Conservation (phyloP, 2,113 vertebrate species). For the Nycticebus coucang region DNA sequence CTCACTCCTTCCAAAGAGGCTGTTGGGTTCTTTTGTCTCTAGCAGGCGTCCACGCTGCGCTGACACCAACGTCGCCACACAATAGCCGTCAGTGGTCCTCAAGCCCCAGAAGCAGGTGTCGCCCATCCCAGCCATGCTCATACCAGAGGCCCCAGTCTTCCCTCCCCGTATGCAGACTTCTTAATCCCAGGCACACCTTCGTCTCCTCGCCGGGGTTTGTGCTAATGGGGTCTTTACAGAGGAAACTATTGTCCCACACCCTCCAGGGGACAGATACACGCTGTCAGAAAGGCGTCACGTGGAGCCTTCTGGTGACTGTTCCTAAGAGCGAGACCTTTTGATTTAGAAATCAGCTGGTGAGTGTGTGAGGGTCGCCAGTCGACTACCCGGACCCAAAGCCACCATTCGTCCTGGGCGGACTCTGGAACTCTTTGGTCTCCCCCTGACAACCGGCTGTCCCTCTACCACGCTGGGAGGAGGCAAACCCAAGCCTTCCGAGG, state of each 20-base stretch:
- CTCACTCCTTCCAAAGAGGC: neutral
- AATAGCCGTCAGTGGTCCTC: neutral
- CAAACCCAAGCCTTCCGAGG: neutral
- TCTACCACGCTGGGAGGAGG: neutral
- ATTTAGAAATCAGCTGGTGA: neutral
- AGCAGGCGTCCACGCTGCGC: neutral
- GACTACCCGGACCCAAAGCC: accelerated
- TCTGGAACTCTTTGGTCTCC: neutral
- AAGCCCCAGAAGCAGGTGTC: neutral
- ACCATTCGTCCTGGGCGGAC: neutral
- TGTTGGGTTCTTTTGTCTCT: neutral
- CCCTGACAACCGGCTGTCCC: neutral
- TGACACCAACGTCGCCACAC: neutral
- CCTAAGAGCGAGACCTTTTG: neutral
- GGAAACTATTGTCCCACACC: neutral
- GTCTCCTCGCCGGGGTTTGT: neutral
- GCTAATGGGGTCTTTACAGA: neutral
- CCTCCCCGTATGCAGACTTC: neutral
- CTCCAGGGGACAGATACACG: neutral
- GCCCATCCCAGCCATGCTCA: neutral
- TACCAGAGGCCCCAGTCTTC: neutral
- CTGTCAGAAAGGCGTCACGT: neutral
- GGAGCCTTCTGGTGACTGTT: neutral
- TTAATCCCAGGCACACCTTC: neutral
- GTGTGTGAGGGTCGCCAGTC: neutral